Base-by-base conservation (phyloP, 2,888 invertebrate species). In the Polia nebulosa region DNA sequence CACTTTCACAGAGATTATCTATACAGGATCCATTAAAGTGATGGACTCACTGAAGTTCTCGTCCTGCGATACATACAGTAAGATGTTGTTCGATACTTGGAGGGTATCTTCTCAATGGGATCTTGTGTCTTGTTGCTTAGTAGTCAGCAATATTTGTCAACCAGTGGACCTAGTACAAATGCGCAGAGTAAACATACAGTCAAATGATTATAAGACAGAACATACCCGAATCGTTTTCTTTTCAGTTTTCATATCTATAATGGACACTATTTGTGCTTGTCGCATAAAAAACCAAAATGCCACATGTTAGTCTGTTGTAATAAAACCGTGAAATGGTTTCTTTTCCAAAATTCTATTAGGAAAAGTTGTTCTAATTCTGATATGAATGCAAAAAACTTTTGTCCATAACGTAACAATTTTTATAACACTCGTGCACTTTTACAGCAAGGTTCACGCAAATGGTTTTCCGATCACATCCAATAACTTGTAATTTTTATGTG, bases 401-500 rank as follows among this genome's bases (percentile, higher is more conserved):
- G 34, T 36, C 47, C 47, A 60, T 55, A 60, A 36, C 13, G 11
- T 56, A 27, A 60, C 51, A 75, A 44, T 41, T 39, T 63, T 59
- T 59, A 75, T 25, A 45, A 39, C 51, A 51, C 57, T 32, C 11
- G 52, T 68, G 34, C 53, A 53, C 25, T 68, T 57, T 67, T 47
- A 59, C 45, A 45, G 55, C 58, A 34, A 49, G 44, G 27, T 29
- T 51, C 34, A 9, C 51, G 27, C 47, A 69, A 78, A 78, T 59
- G 68, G 25, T 52, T 69, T 75, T 70, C 69, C 76, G 29, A 69
- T 64, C 41, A 49, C 22, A 47, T 29, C 15, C n/a, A 51, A 51
- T 78, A 79, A 51, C n/a, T 64, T 79, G 22, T 64, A 79, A 45
- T 63, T 79, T 79, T 75, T 70, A 75, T 47, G 39, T 41, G 9